phyloP scores from a whole-genome alignment of 2,113 vertebrate genomes.

The Cyanistes caeruleus region DNA sequence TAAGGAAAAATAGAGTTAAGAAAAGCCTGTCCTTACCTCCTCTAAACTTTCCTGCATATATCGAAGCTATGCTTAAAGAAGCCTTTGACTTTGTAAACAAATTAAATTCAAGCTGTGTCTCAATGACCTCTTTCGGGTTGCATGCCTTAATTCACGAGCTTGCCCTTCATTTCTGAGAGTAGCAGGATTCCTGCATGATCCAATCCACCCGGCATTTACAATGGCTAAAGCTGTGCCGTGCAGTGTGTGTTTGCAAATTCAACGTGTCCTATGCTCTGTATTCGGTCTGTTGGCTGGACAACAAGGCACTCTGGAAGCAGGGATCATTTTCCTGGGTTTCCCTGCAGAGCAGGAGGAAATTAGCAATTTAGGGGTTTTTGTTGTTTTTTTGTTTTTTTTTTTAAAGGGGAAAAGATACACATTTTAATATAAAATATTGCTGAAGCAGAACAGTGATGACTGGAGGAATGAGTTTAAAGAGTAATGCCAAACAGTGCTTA shows the following conservation, averaged over 20 bases:
- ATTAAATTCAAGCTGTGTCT: conserved; percentile 10
- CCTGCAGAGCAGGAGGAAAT: conserved; percentile 13
- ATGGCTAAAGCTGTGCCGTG: background rate
- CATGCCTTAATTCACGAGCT: conserved; percentile 54
- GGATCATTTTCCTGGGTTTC: background rate
- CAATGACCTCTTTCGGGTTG: conserved; percentile 34
- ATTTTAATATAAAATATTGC: background rate
- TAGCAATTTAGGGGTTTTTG: background rate
- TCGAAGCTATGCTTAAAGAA: conserved; percentile 41
- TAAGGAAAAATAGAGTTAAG: conserved; percentile 61
- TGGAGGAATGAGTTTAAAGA: background rate
- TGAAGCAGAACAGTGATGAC: background rate
- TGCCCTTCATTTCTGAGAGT: conserved; percentile 29
- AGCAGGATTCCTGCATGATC: conserved; percentile 52
- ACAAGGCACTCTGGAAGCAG: background rate
- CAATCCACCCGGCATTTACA: background rate
- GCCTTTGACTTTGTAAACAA: conserved; percentile 21
- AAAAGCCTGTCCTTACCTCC: conserved; percentile 12
- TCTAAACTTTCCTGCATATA: conserved; percentile 41
- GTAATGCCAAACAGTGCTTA: background rate
- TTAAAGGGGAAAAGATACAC: background rate
- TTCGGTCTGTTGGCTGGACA: background rate
- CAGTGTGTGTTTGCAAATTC: conserved; percentile 27
- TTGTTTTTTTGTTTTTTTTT: background rate
- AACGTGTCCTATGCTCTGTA: background rate